phyloP scores from a whole-genome alignment of 1,140 invertebrate species.

The Drosophila pallidifrons region DNA sequence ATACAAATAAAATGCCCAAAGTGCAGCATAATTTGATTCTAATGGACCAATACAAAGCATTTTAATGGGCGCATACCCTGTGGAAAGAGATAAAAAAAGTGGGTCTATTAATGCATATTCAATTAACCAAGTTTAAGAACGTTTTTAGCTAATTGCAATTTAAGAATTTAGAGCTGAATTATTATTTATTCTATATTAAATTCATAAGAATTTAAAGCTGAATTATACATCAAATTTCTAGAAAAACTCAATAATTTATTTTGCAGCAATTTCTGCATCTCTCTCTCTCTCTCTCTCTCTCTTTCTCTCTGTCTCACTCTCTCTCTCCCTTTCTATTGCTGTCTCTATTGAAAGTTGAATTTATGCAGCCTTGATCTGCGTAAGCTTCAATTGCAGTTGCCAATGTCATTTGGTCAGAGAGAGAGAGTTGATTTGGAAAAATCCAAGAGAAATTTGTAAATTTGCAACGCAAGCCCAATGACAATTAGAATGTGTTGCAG shows the following conservation, averaged over 20 bases:
- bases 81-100: no score
- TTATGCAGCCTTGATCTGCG: background rate
- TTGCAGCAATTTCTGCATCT: no score
- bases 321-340: background rate
- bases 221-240: no score
- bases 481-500: conserved; percentile 2
- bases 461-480: no score
- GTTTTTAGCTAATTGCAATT: no score
- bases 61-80: background rate
- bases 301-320: background rate
- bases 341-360: background rate
- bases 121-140: no score
- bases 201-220: no score
- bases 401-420: conserved; percentile 1
- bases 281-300: background rate
- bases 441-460: background rate
- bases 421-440: background rate
- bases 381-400: background rate
- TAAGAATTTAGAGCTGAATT: no score
- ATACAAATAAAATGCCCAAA: conserved; percentile 15
- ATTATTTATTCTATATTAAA: no score
- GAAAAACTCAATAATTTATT: no score
- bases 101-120: no score
- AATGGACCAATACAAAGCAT: conserved; percentile 16
- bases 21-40: conserved; percentile 17